Base-by-base conservation (phyloP, 2,113 vertebrate species). In the Piprites chloris region DNA sequence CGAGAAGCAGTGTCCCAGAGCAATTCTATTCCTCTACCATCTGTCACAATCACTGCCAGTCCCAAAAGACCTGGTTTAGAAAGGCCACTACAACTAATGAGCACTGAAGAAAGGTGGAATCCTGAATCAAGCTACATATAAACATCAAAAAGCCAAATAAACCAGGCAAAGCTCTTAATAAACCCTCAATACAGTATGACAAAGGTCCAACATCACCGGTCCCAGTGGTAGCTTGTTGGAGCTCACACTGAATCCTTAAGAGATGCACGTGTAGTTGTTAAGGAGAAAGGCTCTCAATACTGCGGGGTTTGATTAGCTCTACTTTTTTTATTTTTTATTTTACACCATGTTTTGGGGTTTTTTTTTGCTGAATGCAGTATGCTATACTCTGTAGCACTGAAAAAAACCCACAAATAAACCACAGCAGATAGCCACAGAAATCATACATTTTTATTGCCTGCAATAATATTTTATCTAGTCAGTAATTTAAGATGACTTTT, bases 11-110 rank as follows among this genome's bases (percentile, higher is more conserved):
- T 6, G 6, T 92, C 97, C 96, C 94, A 96, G 91, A 97, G 93
- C 93, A 96, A 91, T 95, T 94, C 87, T 87, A 67, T 42, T 96
- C 90, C 95, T 96, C 82, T 73, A 5, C 98, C 98, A 98, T 98
- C 97, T 98, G 98, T 98, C 98, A 98, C 97, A 93, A 90, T 97
- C 95, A 90, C 78, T 65, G 85, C 35, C 41, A 55, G 85, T 97
- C 97, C 98, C 97, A 90, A 85, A 96, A 98, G 98, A 93, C 96
- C 90, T 80, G 79, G 89, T 95, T 97, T 95, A 95, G 96, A 98
- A 98, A 98, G 97, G 94, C 96, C 93, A 96, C 71, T 85, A 82
- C 92, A 87, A 82, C 95, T 97, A 96, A 97, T 97, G 95, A 98
- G 97, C 95, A 91, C 75, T 37, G 84, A 44, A 96, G 92, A 97